phyloP scores from a whole-genome alignment of 2,888 invertebrate species.

The Strigamia crassipes region DNA sequence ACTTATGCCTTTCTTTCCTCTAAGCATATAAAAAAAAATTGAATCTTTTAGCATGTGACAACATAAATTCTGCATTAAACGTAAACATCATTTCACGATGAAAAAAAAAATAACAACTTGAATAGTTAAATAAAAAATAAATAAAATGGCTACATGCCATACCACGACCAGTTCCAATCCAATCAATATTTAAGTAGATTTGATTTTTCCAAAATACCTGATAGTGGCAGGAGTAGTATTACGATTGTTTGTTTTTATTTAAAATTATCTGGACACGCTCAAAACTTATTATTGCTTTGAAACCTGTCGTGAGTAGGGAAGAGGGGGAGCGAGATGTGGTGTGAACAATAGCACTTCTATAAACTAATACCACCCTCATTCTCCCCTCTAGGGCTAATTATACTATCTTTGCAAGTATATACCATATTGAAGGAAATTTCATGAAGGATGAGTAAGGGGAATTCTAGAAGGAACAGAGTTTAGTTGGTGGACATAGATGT shows the following conservation, averaged over 20 bases:
- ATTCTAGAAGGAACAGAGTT: background rate
- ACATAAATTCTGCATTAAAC: too few species aligned
- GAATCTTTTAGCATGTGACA: too few species aligned
- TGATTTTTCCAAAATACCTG: too few species aligned
- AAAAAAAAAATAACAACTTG: too few species aligned
- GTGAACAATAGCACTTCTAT: constrained; percentile 39
- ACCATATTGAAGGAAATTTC: background rate
- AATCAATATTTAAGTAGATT: too few species aligned
- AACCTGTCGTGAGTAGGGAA: constrained; percentile 27
- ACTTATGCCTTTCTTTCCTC: too few species aligned
- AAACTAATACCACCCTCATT: constrained; percentile 36
- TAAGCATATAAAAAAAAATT: too few species aligned
- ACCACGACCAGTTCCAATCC: too few species aligned
- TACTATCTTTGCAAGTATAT: constrained; percentile 22
- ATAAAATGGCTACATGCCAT: too few species aligned
- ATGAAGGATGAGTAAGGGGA: background rate
- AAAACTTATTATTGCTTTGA: constrained; percentile 3
- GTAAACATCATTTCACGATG: too few species aligned
- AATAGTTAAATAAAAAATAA: too few species aligned
- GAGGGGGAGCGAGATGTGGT: background rate
- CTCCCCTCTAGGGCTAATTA: constrained; percentile 38
- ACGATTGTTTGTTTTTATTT: background rate
- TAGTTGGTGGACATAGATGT: constrained; percentile 17
- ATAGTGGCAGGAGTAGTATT: too few species aligned
- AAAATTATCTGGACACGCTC: background rate